Percentiles rank a stretch among this genome's conserved stretches.
Conservation (phyloP, 1,140 invertebrate genomes). For the Lepidotrigona ventralis region DNA sequence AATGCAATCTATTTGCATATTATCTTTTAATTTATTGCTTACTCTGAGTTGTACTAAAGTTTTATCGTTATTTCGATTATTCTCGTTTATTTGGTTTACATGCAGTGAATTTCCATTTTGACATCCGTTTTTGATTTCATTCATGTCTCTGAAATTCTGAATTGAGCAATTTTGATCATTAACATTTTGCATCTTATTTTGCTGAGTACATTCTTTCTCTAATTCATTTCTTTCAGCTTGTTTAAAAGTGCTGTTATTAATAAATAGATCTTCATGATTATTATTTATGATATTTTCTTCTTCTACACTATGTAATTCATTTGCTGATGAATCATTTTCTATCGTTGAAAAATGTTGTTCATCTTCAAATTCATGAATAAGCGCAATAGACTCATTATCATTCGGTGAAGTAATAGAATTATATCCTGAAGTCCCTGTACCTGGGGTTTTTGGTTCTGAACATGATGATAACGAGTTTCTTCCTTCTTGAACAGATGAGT, state of each 20-base stretch:
- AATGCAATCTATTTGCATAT: not conserved
- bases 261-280: not conserved
- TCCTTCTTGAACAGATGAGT: slow-evolving; percentile 13
- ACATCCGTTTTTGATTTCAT: not conserved
- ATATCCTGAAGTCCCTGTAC: slow-evolving; percentile 38
- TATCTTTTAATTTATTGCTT: not conserved
- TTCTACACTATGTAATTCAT: not conserved
- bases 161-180: not conserved
- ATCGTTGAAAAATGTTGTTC: slow-evolving; percentile 1
- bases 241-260: not conserved
- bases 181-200: not conserved
- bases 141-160: not conserved
- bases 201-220: not conserved
- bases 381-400: slow-evolving; percentile 8
- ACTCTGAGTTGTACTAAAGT: not conserved
- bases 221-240: not conserved
- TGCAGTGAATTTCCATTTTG: not conserved
- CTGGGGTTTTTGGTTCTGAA: slow-evolving; percentile 29
- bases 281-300: not conserved
- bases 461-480: slow-evolving; percentile 26
- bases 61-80: not conserved
- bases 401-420: slow-evolving; percentile 10
- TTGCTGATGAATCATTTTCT: not conserved
- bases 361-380: slow-evolving; percentile 13
- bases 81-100: not conserved